phyloP scores from a whole-genome alignment of 2,797 vertebrate genomes.

The Rousettus madagascariensis region DNA sequence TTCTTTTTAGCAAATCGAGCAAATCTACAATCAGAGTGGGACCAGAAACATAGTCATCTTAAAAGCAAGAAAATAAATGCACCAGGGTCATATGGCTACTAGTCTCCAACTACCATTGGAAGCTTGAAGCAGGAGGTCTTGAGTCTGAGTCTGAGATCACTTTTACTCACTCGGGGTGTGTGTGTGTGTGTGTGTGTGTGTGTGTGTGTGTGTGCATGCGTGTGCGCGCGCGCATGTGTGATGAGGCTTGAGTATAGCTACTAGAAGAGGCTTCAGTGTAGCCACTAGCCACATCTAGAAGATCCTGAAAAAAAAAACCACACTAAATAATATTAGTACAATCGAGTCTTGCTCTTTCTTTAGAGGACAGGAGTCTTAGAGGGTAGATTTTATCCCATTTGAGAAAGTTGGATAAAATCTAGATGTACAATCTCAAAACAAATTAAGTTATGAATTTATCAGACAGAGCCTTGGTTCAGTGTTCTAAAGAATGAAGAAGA shows the following conservation, averaged over 20 bases:
- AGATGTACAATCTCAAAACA: background rate
- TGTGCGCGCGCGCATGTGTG: no score
- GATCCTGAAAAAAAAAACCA: background rate
- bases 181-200: background rate
- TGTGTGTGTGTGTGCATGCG: background rate
- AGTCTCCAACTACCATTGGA: background rate
- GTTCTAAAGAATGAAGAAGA: conserved; percentile 32
- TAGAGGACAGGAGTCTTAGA: background rate
- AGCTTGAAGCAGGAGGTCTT: background rate
- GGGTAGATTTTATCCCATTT: background rate
- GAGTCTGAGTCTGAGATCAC: background rate
- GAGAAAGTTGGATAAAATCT: conserved; percentile 18
- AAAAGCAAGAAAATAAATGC: background rate
- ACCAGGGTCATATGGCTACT: background rate
- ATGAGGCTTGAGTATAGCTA: no score
- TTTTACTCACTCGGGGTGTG: background rate
- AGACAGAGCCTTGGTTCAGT: background rate
- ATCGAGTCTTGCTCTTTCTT: background rate
- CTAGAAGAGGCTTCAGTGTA: background rate
- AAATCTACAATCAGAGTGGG: background rate
- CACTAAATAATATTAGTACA: background rate
- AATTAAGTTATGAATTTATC: conserved; percentile 50
- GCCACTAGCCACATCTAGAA: background rate
- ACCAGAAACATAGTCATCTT: background rate
- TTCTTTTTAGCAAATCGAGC: background rate